Percentiles rank a stretch among this genome's conserved stretches.
Conservation (phyloP, 1,140 invertebrate genomes). For the Drosophila chauvacae region DNA sequence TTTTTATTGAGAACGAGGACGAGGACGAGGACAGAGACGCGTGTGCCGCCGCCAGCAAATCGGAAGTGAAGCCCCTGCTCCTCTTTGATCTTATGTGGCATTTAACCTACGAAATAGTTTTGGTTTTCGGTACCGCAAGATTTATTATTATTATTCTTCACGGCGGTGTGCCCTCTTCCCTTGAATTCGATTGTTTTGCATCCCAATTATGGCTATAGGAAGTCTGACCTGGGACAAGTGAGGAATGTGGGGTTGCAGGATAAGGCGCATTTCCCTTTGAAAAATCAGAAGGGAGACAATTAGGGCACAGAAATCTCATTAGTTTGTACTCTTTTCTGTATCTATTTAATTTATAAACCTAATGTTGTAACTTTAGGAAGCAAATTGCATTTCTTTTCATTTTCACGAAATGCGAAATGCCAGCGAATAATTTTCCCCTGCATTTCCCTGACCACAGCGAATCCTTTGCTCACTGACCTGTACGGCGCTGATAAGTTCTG, state of each 20-base stretch:
- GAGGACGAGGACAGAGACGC: slow-evolving; percentile 39
- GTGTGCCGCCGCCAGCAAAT: slow-evolving; percentile 61
- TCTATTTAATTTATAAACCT: not conserved
- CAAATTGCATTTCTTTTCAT: not conserved
- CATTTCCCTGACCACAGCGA: not conserved
- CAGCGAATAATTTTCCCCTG: not conserved
- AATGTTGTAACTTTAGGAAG: not conserved
- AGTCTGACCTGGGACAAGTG: slow-evolving; percentile 32
- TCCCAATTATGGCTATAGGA: slow-evolving; percentile 24
- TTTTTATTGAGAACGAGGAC: slow-evolving; percentile 47
- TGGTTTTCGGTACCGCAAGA: slow-evolving; percentile 39
- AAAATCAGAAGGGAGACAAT: not conserved
- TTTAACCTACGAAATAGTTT: slow-evolving; percentile 55
- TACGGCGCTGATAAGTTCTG: slow-evolving; percentile 52
- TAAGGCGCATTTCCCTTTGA: too few species aligned
- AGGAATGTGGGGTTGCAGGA: slow-evolving; percentile 3
- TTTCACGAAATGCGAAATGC: not conserved
- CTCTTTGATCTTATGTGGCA: slow-evolving; percentile 45
- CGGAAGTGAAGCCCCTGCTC: slow-evolving; percentile 56
- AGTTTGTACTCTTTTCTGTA: not conserved
- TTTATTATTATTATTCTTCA: slow-evolving; percentile 51
- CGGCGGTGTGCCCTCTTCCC: slow-evolving; percentile 27
- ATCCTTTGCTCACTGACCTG: slow-evolving; percentile 56
- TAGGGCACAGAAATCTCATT: not conserved
- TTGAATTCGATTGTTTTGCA: slow-evolving; percentile 41